phyloP scores from a whole-genome alignment of 92 coral and sea anemone species.

The Parazoanthus atlanticus region DNA sequence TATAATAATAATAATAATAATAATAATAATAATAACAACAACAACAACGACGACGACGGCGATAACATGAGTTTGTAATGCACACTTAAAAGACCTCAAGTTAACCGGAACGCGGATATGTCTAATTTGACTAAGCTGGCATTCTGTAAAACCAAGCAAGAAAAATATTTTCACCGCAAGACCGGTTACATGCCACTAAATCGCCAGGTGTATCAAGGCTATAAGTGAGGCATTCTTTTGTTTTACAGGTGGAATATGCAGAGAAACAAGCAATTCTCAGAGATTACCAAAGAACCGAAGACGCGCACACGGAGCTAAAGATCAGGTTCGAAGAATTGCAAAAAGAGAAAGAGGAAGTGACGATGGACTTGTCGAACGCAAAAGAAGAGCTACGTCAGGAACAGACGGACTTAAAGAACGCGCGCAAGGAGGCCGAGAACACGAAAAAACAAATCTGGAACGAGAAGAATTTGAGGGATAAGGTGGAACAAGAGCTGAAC shows the following conservation, averaged over 20 bases:
- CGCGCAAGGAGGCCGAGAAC: slow-evolving; percentile 77
- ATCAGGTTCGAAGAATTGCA: slow-evolving; percentile 77
- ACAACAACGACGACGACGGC: no score
- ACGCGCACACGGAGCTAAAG: slow-evolving; percentile 70
- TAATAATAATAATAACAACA: no score
- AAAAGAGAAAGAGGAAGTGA: slow-evolving; percentile 83
- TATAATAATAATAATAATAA: no score
- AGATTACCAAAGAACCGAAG: slow-evolving; percentile 72
- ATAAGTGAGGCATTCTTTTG: not conserved
- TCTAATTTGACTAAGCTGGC: no score
- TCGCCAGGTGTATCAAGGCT: no score
- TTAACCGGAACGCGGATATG: no score
- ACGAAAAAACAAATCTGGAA: slow-evolving; percentile 79
- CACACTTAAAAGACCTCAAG: no score
- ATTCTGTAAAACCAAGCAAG: no score
- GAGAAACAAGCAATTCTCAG: slow-evolving; percentile 77
- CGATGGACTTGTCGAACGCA: slow-evolving; percentile 68
- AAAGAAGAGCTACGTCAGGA: slow-evolving; percentile 80
- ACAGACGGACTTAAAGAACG: slow-evolving; percentile 74
- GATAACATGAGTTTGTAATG: no score
- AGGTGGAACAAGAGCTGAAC: slow-evolving; percentile 79
- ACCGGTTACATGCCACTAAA: no score
- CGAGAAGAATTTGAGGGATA: slow-evolving; percentile 71
- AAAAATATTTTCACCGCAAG: no score
- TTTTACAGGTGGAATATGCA: slow-evolving; percentile 50